A percentile compares a stretch with the other conserved stretches of the same genome.
Conservation (phyloP, 1,140 invertebrate genomes). For the Lepidurus arcticus region DNA sequence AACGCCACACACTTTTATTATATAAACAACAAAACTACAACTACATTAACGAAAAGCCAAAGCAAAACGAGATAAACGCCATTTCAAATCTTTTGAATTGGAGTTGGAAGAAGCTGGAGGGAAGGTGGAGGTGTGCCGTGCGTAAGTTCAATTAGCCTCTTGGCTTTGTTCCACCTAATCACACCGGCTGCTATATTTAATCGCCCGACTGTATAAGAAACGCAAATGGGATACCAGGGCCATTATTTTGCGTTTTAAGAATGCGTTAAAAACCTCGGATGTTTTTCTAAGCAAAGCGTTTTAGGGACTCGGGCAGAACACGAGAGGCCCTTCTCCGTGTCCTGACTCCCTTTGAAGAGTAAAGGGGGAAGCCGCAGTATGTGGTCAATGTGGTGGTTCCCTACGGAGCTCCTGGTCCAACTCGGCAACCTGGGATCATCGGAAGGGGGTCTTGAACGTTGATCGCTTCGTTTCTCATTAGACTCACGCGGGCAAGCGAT, state of each 20-base stretch:
- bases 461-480: conserved; percentile 21
- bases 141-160: no score
- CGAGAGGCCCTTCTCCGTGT: background rate
- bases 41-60: no score
- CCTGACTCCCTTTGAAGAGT: background rate
- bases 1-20: no score
- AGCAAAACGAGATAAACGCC: no score
- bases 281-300: background rate
- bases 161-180: no score
- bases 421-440: background rate
- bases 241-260: background rate
- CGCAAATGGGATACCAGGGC: background rate
- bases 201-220: background rate
- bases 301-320: background rate
- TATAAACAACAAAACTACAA: no score
- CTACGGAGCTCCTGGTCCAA: conserved; percentile 12
- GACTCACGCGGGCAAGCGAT: conserved; percentile 13
- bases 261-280: background rate
- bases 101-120: no score
- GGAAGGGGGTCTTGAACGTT: background rate
- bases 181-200: no score
- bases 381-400: conserved; percentile 20
- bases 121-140: no score
- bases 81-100: no score
- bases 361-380: background rate